phyloP scores from a whole-genome alignment of 2,888 invertebrate species.

The Ophion ventricosus region DNA sequence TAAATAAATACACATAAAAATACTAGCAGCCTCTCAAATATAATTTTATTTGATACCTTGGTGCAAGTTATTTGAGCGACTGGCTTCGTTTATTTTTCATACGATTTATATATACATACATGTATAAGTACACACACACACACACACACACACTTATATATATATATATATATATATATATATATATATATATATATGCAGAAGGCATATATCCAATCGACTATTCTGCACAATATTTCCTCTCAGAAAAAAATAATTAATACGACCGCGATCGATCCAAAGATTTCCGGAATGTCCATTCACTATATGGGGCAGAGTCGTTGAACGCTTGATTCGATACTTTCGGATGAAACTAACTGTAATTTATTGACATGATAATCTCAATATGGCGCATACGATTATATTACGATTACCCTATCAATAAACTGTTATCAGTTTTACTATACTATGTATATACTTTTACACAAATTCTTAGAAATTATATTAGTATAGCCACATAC shows the following conservation, averaged over 20 bases:
- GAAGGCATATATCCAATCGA: not conserved
- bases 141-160: too few species aligned
- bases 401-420: not conserved
- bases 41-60: slow-evolving; percentile 2
- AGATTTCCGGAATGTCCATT: not conserved
- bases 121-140: too few species aligned
- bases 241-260: not conserved
- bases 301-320: not conserved
- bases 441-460: not conserved
- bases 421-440: not conserved
- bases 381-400: not conserved
- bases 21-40: not conserved
- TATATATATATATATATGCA: not conserved
- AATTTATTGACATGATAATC: not conserved
- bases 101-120: not conserved
- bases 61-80: not conserved
- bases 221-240: not conserved
- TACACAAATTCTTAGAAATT: too few species aligned
- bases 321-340: not conserved
- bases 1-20: not conserved
- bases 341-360: not conserved
- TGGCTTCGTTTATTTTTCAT: slow-evolving; percentile 14
- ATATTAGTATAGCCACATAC: too few species aligned
- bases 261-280: not conserved
- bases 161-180: not conserved